Conservation (phyloP, 2,797 vertebrate species). For the Mergus octosetaceus region DNA sequence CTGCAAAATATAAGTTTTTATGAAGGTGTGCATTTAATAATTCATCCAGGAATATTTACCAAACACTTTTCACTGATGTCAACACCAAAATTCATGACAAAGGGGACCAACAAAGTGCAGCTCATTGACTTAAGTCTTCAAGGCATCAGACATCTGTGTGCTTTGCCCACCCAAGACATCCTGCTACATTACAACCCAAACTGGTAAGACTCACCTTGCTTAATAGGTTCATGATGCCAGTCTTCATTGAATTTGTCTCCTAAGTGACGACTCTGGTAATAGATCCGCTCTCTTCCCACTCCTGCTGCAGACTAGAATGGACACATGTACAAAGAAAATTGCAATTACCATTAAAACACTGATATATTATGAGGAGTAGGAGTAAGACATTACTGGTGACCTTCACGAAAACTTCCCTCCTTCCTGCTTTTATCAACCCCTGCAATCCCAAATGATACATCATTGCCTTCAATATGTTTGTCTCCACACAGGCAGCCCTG, state of each 20-base stretch:
- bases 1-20: not conserved
- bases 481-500: not conserved
- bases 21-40: not conserved
- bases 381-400: not conserved
- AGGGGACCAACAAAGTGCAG: not conserved
- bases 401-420: not conserved
- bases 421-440: not conserved
- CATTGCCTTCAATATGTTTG: not conserved
- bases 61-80: not conserved
- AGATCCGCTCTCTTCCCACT: slow-evolving; percentile 87
- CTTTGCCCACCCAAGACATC: not conserved
- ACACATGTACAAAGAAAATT: slow-evolving; percentile 35
- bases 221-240: slow-evolving; percentile 80
- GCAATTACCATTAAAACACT: slow-evolving; percentile 39
- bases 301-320: slow-evolving; percentile 77
- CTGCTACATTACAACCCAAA: not conserved
- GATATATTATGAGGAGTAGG: not conserved
- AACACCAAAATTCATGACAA: not conserved
- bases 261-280: slow-evolving; percentile 92
- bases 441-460: not conserved
- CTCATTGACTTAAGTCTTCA: not conserved
- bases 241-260: slow-evolving; percentile 84
- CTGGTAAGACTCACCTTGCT: slow-evolving; percentile 83
- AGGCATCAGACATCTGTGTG: not conserved
- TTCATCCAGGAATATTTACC: not conserved